Conservation (phyloP, 2,888 invertebrate species). For the Heliconius ethilla region DNA sequence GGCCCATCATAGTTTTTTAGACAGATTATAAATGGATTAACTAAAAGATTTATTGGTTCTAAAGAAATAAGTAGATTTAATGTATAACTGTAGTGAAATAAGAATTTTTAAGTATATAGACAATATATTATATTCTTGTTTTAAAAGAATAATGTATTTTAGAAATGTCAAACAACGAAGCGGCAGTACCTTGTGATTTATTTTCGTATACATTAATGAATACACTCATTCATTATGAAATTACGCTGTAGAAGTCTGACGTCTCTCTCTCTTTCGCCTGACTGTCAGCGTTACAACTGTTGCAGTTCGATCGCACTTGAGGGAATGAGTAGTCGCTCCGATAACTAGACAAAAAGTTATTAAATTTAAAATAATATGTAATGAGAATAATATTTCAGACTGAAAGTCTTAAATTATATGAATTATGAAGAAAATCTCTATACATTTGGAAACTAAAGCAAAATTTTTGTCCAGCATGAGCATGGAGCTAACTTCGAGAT, state of each 20-base stretch:
- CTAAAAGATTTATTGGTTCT: not conserved
- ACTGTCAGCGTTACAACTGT: no score
- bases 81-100: not conserved
- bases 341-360: no score
- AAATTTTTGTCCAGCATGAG: not conserved
- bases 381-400: not conserved
- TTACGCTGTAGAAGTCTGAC: no score
- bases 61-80: not conserved
- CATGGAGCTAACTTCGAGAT: not conserved
- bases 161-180: no score
- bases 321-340: no score
- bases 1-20: slow-evolving; percentile 40
- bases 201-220: no score
- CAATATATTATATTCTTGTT: not conserved
- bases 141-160: not conserved
- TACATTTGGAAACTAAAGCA: not conserved
- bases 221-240: no score
- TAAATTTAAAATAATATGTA: no score
- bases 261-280: no score
- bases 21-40: slow-evolving; percentile 1
- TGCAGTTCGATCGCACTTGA: no score
- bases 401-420: not conserved
- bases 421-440: not conserved
- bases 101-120: not conserved
- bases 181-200: no score